Conservation (phyloP, 2,888 invertebrate species). For the Cantharis nigra region DNA sequence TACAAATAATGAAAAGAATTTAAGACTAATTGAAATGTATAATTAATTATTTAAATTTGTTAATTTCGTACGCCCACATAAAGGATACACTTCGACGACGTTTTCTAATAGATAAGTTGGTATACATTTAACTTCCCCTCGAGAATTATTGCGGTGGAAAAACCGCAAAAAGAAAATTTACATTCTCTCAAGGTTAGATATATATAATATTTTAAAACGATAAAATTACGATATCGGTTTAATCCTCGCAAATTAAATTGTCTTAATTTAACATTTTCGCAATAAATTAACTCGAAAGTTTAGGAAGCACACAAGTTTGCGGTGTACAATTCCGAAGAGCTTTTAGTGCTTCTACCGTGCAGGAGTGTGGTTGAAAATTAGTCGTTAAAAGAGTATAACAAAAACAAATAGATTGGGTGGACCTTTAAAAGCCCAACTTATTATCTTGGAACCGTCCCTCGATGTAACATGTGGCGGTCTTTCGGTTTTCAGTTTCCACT, state of each 20-base stretch:
- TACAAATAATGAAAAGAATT: neutral
- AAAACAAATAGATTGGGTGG: constrained; percentile 10
- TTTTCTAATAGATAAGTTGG: neutral
- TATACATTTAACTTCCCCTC: neutral
- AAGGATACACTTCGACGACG: neutral
- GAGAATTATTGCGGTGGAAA: neutral
- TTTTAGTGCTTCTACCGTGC: neutral
- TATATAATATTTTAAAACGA: neutral
- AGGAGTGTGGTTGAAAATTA: neutral
- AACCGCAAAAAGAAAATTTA: neutral
- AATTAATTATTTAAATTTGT: constrained; percentile 5
- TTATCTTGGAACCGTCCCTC: constrained; percentile 19
- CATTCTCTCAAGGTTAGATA: neutral
- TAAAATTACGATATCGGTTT: neutral
- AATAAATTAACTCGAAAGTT: constrained; percentile 18
- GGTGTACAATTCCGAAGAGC: constrained; percentile 9
- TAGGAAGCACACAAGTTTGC: constrained; percentile 23
- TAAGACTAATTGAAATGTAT: neutral
- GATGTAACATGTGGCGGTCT: constrained; percentile 37
- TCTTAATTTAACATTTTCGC: neutral
- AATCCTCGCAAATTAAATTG: neutral
- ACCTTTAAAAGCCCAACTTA: constrained; percentile 18
- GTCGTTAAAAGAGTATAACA: constrained; percentile 7
- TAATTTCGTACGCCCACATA: neutral
- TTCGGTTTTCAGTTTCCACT: constrained; percentile 34